phyloP scores from a whole-genome alignment of 2,888 invertebrate genomes.

The Allacma fusca region DNA sequence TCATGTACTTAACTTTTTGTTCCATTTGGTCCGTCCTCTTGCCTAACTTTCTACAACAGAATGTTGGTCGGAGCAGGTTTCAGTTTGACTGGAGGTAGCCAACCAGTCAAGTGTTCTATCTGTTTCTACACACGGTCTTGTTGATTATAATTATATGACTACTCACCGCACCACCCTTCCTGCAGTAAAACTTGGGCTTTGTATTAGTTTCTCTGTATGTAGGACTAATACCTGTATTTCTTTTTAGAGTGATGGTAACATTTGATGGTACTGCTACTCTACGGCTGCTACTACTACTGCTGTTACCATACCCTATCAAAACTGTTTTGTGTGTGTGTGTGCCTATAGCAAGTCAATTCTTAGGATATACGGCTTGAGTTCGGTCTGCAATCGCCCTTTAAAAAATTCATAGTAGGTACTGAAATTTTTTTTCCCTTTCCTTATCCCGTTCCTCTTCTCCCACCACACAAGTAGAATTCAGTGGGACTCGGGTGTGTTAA shows the following conservation, averaged over 20 bases:
- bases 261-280: too few species aligned
- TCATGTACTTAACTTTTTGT: too few species aligned
- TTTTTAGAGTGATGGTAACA: too few species aligned
- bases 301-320: too few species aligned
- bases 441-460: constrained; percentile 6
- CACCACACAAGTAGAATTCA: constrained; percentile 6
- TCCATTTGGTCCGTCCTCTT: too few species aligned
- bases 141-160: constrained; percentile 6
- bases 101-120: constrained; percentile 14
- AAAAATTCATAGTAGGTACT: constrained; percentile 26
- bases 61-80: background rate
- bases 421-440: constrained; percentile 26
- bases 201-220: too few species aligned
- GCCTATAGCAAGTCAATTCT: too few species aligned
- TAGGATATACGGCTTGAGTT: background rate
- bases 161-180: background rate
- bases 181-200: too few species aligned
- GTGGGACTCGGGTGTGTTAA: constrained; percentile 7
- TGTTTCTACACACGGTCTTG: background rate
- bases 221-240: too few species aligned
- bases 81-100: background rate
- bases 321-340: too few species aligned
- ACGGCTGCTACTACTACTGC: too few species aligned
- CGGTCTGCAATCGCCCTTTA: constrained; percentile 27
- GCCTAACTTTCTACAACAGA: background rate